A percentile compares a stretch with the other conserved stretches of the same genome.
phyloP scores from a whole-genome alignment of 2,888 invertebrate genomes.

The Cantharis lateralis region DNA sequence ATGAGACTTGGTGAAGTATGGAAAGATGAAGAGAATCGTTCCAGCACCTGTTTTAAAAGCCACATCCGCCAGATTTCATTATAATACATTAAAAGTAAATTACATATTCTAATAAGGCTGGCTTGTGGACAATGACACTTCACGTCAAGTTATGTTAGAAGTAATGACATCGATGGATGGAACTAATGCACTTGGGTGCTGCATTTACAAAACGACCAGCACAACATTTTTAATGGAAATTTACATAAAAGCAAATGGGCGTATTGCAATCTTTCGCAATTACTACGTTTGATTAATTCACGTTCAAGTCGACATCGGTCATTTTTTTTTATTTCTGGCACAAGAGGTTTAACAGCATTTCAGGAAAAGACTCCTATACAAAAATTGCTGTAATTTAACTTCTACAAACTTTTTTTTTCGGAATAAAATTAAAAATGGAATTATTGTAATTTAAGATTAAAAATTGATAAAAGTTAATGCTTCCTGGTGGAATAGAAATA shows the following conservation, averaged over 20 bases:
- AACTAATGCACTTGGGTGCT: slow-evolving; percentile 17
- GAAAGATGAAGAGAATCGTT: slow-evolving; percentile 6
- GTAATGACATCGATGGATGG: slow-evolving; percentile 16
- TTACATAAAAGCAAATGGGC: background rate
- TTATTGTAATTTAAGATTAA: no score
- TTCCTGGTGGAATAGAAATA: no score
- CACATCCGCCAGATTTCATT: slow-evolving; percentile 34
- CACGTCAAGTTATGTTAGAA: slow-evolving; percentile 21
- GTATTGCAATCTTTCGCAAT: background rate
- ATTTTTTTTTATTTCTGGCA: background rate
- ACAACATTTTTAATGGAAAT: background rate
- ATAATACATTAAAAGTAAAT: slow-evolving; percentile 32
- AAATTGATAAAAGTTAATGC: no score
- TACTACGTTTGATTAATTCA: background rate
- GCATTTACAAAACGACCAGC: background rate
- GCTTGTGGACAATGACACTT: slow-evolving; percentile 27
- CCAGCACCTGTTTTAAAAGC: slow-evolving; percentile 27
- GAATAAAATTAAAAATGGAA: no score
- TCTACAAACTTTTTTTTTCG: no score
- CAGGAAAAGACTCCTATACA: no score
- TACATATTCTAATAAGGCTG: slow-evolving; percentile 28
- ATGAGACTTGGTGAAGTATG: slow-evolving; percentile 3
- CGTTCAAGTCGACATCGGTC: background rate
- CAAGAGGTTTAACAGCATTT: background rate
- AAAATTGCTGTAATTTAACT: no score